Conservation (phyloP, 2,797 vertebrate species). For the Schizopygopsis pylzovi region DNA sequence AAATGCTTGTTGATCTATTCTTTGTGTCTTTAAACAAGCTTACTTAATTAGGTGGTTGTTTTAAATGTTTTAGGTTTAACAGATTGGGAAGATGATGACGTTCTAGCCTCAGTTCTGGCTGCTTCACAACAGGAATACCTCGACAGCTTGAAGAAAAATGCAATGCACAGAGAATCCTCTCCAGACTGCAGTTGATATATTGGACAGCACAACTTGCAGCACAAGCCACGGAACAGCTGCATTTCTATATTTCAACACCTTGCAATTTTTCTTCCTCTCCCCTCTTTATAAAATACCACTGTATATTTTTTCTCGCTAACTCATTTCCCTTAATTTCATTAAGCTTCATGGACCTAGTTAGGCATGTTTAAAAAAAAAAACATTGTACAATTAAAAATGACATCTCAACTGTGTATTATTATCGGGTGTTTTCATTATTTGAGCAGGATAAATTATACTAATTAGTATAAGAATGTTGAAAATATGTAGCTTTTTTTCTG, state of each 20-base stretch:
- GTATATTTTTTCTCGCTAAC: constrained; percentile 16
- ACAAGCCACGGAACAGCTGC: constrained; percentile 36
- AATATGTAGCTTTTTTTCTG: neutral
- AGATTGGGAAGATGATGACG: constrained; percentile 93
- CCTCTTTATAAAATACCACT: constrained; percentile 34
- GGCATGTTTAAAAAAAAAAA: constrained; percentile 83
- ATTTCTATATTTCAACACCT: constrained; percentile 25
- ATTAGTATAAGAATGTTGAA: constrained; percentile 20
- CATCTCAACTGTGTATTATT: constrained; percentile 23
- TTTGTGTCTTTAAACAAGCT: neutral
- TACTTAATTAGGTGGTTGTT: neutral
- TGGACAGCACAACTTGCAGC: constrained; percentile 32
- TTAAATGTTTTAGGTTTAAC: constrained; percentile 79
- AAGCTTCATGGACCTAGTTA: constrained; percentile 75
- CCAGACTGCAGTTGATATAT: constrained; percentile 90
- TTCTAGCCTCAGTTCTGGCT: constrained; percentile 90
- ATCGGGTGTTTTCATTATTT: constrained; percentile 41
- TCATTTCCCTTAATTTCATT: constrained; percentile 49
- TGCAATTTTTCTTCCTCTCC: constrained; percentile 17
- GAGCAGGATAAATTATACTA: constrained; percentile 19
- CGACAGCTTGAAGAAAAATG: constrained; percentile 89
- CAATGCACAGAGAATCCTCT: constrained; percentile 82
- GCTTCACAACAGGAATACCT: constrained; percentile 93
- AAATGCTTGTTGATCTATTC: neutral
- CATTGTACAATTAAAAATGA: constrained; percentile 67